Evolutionary conservation across 2,888 invertebrate species (phyloP).

Genomic region (Carcina quercana): DNA sequence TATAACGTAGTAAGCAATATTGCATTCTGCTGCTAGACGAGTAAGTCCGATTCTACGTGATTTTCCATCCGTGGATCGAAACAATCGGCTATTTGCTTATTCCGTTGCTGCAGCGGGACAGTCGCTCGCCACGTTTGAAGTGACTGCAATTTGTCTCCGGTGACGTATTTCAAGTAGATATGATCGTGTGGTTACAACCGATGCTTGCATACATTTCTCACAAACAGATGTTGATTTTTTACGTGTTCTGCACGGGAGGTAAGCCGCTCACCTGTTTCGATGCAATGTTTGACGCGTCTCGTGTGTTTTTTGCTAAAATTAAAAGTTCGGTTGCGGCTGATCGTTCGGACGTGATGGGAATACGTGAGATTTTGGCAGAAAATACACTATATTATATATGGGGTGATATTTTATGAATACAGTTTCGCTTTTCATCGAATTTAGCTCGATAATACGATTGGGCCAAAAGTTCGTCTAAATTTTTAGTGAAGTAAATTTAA

Average conservation of each 20-base stretch:
- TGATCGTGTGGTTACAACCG: constrained; percentile 56
- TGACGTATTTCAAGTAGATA: constrained; percentile 66
- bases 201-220: constrained; percentile 57
- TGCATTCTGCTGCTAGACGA: constrained; percentile 41
- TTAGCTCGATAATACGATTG: too few relatives aligned
- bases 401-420: too few relatives aligned
- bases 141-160: constrained; percentile 66
- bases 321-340: constrained; percentile 56
- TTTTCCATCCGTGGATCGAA: constrained; percentile 29
- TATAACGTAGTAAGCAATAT: constrained; percentile 37
- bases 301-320: constrained; percentile 57
- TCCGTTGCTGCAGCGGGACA: constrained; percentile 41
- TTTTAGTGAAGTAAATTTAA: too few relatives aligned
- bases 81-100: constrained; percentile 56
- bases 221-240: constrained; percentile 61
- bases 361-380: too few relatives aligned
- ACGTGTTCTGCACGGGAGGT: constrained; percentile 47
- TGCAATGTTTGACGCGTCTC: constrained; percentile 45
- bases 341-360: constrained; percentile 43
- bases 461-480: too few relatives aligned
- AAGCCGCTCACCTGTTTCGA: constrained; percentile 58
- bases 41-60: constrained; percentile 35
- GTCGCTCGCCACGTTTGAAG: constrained; percentile 55
- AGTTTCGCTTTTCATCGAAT: too few relatives aligned
- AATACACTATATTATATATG: too few relatives aligned